A percentile compares a stretch with the other conserved stretches of the same genome.
Conservation (phyloP, 2,888 invertebrate species). For the Drosophila tanythrix region DNA sequence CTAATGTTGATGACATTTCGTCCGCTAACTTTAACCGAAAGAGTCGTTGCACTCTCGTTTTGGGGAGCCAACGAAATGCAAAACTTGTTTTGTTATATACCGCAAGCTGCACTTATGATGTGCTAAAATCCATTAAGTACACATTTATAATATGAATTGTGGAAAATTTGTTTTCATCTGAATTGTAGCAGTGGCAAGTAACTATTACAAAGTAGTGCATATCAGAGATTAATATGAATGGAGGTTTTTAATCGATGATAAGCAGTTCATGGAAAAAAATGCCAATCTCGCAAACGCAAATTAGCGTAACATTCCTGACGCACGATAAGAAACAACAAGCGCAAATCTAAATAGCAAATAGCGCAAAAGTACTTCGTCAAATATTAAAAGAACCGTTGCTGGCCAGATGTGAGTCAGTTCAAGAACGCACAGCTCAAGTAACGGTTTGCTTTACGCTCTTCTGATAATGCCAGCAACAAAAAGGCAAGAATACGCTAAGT, state of each 20-base stretch:
- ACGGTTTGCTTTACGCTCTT: slow-evolving; percentile 2
- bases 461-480: slow-evolving; percentile 44
- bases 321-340: slow-evolving; percentile 41
- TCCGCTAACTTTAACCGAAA: slow-evolving; percentile 27
- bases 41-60: slow-evolving; percentile 69
- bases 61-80: slow-evolving; percentile 19
- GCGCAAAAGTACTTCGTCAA: slow-evolving; percentile 16
- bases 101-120: slow-evolving; percentile 26
- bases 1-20: slow-evolving; percentile 59
- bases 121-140: slow-evolving; percentile 16
- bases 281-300: slow-evolving; percentile 7
- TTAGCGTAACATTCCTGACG: slow-evolving; percentile 35
- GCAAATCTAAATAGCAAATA: slow-evolving; percentile 35
- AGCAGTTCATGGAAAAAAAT: slow-evolving; percentile 16
- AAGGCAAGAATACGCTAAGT: slow-evolving; percentile 36
- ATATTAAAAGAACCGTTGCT: slow-evolving; percentile 20
- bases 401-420: slow-evolving; percentile 37
- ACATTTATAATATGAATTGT: background rate
- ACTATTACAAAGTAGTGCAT: background rate
- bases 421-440: background rate
- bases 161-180: background rate
- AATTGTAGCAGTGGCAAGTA: background rate
- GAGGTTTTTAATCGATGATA: slow-evolving; percentile 40
- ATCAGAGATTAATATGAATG: slow-evolving; percentile 3
- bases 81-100: slow-evolving; percentile 49